Conservation (phyloP, 2,113 vertebrate genomes). For the Varanus salvator region DNA sequence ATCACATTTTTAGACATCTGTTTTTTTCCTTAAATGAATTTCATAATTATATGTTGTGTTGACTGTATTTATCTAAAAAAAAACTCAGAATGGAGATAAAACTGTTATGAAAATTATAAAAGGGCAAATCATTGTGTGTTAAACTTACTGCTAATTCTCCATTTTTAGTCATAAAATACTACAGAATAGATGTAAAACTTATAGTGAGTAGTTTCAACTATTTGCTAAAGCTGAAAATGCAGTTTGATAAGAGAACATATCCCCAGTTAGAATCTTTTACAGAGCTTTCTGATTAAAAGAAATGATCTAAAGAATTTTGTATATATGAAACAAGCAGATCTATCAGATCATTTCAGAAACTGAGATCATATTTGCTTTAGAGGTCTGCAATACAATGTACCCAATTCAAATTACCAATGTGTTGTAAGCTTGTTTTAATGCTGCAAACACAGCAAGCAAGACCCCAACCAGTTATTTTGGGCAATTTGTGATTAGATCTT, state of each 20-base stretch:
- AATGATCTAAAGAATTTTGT: neutral
- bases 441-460: neutral
- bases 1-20: neutral
- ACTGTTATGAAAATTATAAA: neutral
- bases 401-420: neutral
- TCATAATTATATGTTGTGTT: neutral
- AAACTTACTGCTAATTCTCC: neutral
- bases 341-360: neutral
- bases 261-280: constrained; percentile 35
- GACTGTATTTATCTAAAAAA: neutral
- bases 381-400: neutral
- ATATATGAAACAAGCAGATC: neutral
- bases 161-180: constrained; percentile 17
- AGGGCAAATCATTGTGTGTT: neutral
- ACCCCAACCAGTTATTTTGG: neutral
- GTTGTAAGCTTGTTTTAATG: neutral
- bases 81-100: neutral
- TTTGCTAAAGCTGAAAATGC: neutral
- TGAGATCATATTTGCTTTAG: neutral
- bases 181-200: constrained; percentile 21
- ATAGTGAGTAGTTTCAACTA: neutral
- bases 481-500: neutral
- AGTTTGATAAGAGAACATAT: neutral
- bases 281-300: neutral
- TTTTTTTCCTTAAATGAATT: neutral